These are phyloP conservation scores for Tenthredo distinguenda DNA, from an alignment of 2,888 invertebrate species.

Conservation along the genomic window DNA sequence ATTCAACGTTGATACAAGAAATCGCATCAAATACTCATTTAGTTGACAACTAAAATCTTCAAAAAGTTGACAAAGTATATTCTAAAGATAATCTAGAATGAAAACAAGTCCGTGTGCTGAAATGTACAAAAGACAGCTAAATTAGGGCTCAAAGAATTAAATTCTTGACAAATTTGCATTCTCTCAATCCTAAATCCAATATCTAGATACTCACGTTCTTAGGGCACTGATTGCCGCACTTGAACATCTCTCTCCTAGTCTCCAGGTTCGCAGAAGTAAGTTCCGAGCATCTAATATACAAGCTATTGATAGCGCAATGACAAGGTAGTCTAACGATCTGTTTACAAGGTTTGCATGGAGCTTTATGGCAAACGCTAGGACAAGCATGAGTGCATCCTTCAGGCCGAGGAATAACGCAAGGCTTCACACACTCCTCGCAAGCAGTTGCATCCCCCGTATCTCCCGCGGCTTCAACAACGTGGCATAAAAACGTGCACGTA, in stretches of 20 bases:
- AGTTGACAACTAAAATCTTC: constrained; percentile 3
- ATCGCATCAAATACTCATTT: not conserved
- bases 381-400: constrained; percentile 89
- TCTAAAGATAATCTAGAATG: constrained; percentile 25
- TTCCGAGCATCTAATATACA: constrained; percentile 88
- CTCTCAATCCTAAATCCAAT: not conserved
- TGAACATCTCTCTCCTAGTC: constrained; percentile 76
- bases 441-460: constrained; percentile 65
- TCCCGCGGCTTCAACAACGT: constrained; percentile 81
- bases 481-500: constrained; percentile 86
- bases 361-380: constrained; percentile 85
- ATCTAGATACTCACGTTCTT: constrained; percentile 82
- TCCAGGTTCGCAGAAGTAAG: constrained; percentile 80
- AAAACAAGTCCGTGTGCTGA: not conserved
- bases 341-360: constrained; percentile 88
- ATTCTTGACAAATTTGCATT: not conserved
- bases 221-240: constrained; percentile 92
- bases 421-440: constrained; percentile 82
- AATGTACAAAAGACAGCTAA: not conserved
- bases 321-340: constrained; percentile 86
- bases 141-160: not conserved
- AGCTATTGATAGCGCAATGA: constrained; percentile 89
- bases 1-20: constrained; percentile 4
- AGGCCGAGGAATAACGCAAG: constrained; percentile 84
- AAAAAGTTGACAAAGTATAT: constrained; percentile 32